Percentiles rank a stretch among this genome's conserved stretches.
Evolutionary conservation across 2,113 vertebrate species (phyloP).

Genomic region (Oreocharis arfaki): DNA sequence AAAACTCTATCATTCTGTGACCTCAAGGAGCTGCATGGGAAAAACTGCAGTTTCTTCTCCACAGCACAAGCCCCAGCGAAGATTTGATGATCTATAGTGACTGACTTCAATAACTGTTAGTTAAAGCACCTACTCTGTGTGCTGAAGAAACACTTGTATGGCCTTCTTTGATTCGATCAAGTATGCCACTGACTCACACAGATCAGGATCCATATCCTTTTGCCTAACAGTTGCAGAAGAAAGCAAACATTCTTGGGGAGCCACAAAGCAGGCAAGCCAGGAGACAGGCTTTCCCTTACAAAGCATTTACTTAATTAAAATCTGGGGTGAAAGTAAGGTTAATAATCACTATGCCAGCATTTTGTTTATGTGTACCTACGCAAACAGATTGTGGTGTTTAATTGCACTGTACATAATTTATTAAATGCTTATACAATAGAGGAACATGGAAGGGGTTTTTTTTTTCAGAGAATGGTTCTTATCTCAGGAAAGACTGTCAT

Average conservation of each 20-base stretch:
- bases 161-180: conserved; percentile 41
- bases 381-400: not conserved
- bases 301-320: conserved; percentile 40
- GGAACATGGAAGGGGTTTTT: not conserved
- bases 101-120: conserved; percentile 24
- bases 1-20: not conserved
- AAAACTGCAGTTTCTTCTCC: conserved; percentile 36
- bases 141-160: not conserved
- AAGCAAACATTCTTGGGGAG: not conserved
- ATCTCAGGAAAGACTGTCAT: not conserved
- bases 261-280: not conserved
- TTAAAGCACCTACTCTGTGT: not conserved
- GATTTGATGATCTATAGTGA: conserved; percentile 33
- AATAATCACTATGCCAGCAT: not conserved
- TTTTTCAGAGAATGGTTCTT: not conserved
- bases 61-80: not conserved
- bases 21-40: not conserved
- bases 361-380: not conserved
- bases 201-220: not conserved
- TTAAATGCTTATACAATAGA: not conserved
- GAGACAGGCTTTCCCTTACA: not conserved
- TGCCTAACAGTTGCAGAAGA: not conserved
- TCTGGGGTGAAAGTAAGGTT: not conserved
- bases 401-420: not conserved
- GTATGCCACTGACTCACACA: not conserved